Evolutionary conservation across 2,113 vertebrate genomes (phyloP), one percentile per base, ranked within the genome.

Genomic region (Petaurus breviceps): DNA sequence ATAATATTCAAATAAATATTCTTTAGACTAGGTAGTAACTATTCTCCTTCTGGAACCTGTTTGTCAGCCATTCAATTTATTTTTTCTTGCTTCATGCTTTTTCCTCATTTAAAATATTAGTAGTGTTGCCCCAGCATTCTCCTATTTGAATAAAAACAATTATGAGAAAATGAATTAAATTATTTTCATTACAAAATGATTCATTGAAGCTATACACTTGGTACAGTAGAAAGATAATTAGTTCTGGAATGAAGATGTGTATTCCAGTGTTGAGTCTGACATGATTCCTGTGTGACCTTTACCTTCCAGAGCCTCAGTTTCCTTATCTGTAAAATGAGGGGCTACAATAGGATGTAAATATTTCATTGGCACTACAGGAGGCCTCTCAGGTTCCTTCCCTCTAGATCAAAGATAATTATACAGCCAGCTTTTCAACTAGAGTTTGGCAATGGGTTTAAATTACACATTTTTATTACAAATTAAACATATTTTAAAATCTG

Each of bases 41-140:
- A 55, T 93, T 43, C 46, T 91, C 1, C 0, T 68, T 24, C 7
- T 47, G 14, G 77, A 91, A 57, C 0, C 26, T 23, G 8, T 51
- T 68, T 91, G 90, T 43, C 1, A 49, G 61, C 92, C 61, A 0
- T 14, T 90, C 37, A 3, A 68, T 90, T 52, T 24, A 4, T 51
- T 96, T 95, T 89, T 55, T 68, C 8, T 12, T 37, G 22, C 51
- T 93, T 91, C 84, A 14, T 90, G 24, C n/a, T 90, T 96, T 68
- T 31, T 37, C 28, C 31, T 94, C 7, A 12, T 23, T 53, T 91
- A 90, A 53, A 51, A 91, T 2, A 0, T 37, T 96, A 93, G n/a
- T 10, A 77, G 28, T 90, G 89, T 93, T 91, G 90, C n/a, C 14
- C 11, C 0, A 19, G 77, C 23, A 16, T 43, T 3, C 92, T 93